Evolutionary conservation across 2,888 invertebrate species (phyloP).

Genomic region (Sphaerophoria rueppellii): DNA sequence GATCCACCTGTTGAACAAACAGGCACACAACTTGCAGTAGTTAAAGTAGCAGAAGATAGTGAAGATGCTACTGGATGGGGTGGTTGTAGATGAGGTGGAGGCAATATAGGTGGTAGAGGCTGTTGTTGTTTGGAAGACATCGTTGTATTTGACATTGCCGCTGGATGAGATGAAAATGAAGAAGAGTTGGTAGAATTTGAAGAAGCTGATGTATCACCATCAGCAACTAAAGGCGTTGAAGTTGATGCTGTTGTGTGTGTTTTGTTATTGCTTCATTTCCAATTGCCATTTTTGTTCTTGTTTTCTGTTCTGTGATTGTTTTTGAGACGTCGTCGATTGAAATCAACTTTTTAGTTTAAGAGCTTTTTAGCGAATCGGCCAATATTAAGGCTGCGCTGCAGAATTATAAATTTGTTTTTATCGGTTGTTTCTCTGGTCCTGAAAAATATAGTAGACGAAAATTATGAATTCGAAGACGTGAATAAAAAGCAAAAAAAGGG

Average conservation of each 20-base stretch:
- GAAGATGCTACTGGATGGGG: conserved; percentile 61
- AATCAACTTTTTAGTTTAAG: conserved; percentile 2
- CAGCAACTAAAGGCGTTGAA: conserved; percentile 36
- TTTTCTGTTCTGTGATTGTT: conserved; percentile 16
- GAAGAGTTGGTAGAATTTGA: conserved; percentile 50
- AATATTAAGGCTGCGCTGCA: conserved; percentile 1
- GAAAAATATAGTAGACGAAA: too few species aligned
- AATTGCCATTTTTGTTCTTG: conserved; percentile 64
- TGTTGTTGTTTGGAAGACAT: conserved; percentile 49
- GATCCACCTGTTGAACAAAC: conserved; percentile 67
- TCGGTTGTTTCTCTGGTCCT: too few species aligned
- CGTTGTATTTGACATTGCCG: conserved; percentile 39
- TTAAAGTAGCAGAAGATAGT: conserved; percentile 60
- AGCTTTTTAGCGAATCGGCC: background rate
- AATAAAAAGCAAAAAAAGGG: too few species aligned
- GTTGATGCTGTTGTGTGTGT: conserved; percentile 15
- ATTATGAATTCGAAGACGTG: too few species aligned
- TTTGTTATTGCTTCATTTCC: conserved; percentile 68
- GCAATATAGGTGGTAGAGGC: conserved; percentile 51
- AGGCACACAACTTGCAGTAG: conserved; percentile 66
- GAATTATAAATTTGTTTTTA: too few species aligned
- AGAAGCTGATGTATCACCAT: conserved; percentile 54
- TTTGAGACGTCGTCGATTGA: conserved; percentile 23
- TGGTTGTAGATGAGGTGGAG: conserved; percentile 60
- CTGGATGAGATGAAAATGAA: conserved; percentile 22